Evolutionary conservation across 2,113 vertebrate genomes (phyloP), one percentile per base, ranked within the genome.

Genomic region (Calyptomena viridis): DNA sequence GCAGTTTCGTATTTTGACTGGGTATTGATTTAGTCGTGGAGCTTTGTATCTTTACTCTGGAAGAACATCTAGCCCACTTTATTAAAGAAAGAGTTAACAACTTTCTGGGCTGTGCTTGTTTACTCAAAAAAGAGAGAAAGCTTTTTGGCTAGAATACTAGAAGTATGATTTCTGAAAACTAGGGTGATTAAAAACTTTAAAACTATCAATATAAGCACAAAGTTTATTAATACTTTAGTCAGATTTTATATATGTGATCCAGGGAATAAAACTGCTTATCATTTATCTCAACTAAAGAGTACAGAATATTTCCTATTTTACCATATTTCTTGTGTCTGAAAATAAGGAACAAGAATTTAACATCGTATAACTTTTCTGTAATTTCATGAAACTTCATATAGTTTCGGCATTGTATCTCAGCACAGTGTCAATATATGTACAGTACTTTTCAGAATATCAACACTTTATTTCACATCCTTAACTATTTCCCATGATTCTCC

Each of bases 81-180:
- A 95, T 97, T 97, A 97, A 97, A 96, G 96, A 84, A 93, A 90
- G 39, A 78, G 82, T 56, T 68, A 92, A 81, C 55, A 90, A 73
- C 50, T 50, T 80, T 64, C 52, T 63, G 89, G 37, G 40, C 46
- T 84, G 66, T 84, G 33, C 35, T 86, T 69, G 50, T 84, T 64
- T 91, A 92, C 85, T 87, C 33, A 44, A 53, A 84, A 67, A 49
- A 33, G 20, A 79, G 19, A 64, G 47, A 63, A 71, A 52, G 35
- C 21, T 59, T 93, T 86, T 75, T 74, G 33, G 15, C 56, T 67
- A 64, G 31, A 68, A 81, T 75, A 78, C 35, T 91, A 17, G 40
- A 81, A 86, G 8, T 58, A 39, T 27, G 6, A 60, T 78, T 93
- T 89, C 47, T 67, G n/a, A 74, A 49, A 94, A 56, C 47, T 84